phyloP scores from a whole-genome alignment of 2,113 vertebrate genomes.

The Sinosuthora webbiana region DNA sequence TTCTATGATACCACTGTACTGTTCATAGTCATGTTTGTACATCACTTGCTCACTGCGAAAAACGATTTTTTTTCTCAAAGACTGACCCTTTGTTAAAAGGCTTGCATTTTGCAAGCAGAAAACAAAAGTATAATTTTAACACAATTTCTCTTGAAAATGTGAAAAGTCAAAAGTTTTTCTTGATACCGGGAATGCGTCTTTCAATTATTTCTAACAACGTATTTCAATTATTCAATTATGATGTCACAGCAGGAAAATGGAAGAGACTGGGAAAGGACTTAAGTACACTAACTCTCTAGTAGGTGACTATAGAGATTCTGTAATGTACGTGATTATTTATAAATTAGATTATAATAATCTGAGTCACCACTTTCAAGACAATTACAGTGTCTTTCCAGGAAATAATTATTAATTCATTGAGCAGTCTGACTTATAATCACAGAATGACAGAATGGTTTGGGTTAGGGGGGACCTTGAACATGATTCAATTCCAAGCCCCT shows the following conservation, averaged over 20 bases:
- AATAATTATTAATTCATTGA: neutral
- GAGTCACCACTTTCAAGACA: neutral
- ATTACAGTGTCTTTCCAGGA: neutral
- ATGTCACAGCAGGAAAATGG: neutral
- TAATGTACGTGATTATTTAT: neutral
- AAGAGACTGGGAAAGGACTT: neutral
- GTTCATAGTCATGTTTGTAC: neutral
- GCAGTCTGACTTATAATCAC: neutral
- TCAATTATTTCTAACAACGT: too few species aligned
- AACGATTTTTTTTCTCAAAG: neutral
- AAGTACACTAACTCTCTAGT: neutral
- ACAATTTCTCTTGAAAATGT: neutral
- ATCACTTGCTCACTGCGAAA: neutral
- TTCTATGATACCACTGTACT: too few species aligned
- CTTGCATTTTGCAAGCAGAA: neutral
- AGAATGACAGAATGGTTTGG: neutral
- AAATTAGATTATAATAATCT: neutral
- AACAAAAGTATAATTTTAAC: neutral
- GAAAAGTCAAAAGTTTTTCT: neutral
- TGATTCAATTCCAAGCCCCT: too few species aligned
- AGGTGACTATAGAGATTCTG: neutral
- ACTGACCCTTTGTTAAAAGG: neutral
- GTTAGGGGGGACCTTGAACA: neutral
- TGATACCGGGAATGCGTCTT: too few species aligned
- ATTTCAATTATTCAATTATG: too few species aligned